Evolutionary conservation across 2,113 vertebrate species (phyloP).

Genomic region (Lagenorhynchus albirostris): DNA sequence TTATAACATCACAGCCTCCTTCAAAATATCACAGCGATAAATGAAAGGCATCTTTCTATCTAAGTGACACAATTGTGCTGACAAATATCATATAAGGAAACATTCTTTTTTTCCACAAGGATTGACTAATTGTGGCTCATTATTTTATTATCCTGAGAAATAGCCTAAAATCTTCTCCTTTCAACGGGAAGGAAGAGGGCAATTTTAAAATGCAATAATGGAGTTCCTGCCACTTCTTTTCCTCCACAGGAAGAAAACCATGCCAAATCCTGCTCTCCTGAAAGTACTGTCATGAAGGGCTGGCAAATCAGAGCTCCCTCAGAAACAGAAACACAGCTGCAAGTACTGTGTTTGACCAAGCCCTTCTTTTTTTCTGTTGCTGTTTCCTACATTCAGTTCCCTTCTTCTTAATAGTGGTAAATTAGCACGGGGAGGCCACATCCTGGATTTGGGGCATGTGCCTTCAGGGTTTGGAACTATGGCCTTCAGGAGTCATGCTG

Average conservation of each 20-base stretch:
- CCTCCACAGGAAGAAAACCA: constrained; percentile 74
- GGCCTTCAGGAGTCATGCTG: constrained; percentile 49
- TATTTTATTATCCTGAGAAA: constrained; percentile 76
- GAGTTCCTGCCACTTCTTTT: constrained; percentile 70
- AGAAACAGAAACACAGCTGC: constrained; percentile 77
- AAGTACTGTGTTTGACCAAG: constrained; percentile 71
- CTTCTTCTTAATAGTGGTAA: constrained; percentile 64
- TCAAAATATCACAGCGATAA: background rate
- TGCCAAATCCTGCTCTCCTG: constrained; percentile 72
- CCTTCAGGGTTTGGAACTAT: constrained; percentile 43
- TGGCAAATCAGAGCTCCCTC: constrained; percentile 76
- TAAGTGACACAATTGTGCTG: background rate
- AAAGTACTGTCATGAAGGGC: constrained; percentile 43
- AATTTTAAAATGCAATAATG: constrained; percentile 73
- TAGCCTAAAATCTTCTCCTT: constrained; percentile 76
- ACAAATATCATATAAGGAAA: constrained; percentile 34
- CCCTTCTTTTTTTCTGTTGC: constrained; percentile 53
- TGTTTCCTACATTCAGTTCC: constrained; percentile 55
- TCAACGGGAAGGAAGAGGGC: constrained; percentile 68
- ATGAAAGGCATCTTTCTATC: background rate
- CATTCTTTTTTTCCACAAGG: background rate
- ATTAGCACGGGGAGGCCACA: constrained; percentile 49
- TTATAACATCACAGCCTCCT: background rate
- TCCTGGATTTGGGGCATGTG: background rate
- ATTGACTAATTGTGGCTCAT: constrained; percentile 73